Evolutionary conservation across 1,140 invertebrate genomes (phyloP).

Genomic region (Chrysopa pallens): DNA sequence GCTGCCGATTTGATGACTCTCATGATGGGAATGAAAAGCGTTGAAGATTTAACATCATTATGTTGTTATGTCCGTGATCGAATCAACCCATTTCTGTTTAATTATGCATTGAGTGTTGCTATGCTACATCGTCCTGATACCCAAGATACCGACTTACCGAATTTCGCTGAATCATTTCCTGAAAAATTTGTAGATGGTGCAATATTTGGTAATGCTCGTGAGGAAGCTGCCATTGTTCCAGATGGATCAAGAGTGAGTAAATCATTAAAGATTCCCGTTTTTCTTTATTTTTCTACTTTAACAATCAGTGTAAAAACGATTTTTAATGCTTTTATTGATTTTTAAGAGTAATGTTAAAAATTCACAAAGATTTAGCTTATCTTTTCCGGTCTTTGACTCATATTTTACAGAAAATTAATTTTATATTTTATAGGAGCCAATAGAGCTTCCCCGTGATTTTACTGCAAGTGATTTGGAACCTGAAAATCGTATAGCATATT

Average conservation of each 20-base stretch:
- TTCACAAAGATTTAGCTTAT: too few relatives aligned
- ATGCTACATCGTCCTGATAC: slow-evolving; percentile 17
- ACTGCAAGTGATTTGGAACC: slow-evolving; percentile 43
- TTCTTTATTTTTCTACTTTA: too few relatives aligned
- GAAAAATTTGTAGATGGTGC: slow-evolving; percentile 56
- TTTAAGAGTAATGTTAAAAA: too few relatives aligned
- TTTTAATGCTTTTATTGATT: too few relatives aligned
- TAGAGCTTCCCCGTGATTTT: slow-evolving; percentile 43
- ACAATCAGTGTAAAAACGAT: too few relatives aligned
- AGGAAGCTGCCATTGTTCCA: slow-evolving; percentile 40
- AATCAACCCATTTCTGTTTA: slow-evolving; percentile 23
- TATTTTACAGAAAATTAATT: not conserved
- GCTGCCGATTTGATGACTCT: slow-evolving; percentile 27
- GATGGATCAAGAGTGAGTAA: slow-evolving; percentile 36
- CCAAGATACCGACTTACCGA: slow-evolving; percentile 28
- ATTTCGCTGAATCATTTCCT: slow-evolving; percentile 50
- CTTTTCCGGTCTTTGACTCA: too few relatives aligned
- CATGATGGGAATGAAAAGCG: slow-evolving; percentile 24
- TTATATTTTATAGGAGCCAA: slow-evolving; percentile 17
- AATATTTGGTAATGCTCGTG: slow-evolving; percentile 40
- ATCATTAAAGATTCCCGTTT: slow-evolving; percentile 7
- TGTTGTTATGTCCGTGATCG: slow-evolving; percentile 18
- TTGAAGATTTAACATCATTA: slow-evolving; percentile 16
- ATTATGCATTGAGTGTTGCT: slow-evolving; percentile 23
- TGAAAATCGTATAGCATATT: slow-evolving; percentile 46